Percentiles rank a stretch among this genome's conserved stretches.
Conservation (phyloP, 1,140 invertebrate genomes). For the Macrobrachium rosenbergii region DNA sequence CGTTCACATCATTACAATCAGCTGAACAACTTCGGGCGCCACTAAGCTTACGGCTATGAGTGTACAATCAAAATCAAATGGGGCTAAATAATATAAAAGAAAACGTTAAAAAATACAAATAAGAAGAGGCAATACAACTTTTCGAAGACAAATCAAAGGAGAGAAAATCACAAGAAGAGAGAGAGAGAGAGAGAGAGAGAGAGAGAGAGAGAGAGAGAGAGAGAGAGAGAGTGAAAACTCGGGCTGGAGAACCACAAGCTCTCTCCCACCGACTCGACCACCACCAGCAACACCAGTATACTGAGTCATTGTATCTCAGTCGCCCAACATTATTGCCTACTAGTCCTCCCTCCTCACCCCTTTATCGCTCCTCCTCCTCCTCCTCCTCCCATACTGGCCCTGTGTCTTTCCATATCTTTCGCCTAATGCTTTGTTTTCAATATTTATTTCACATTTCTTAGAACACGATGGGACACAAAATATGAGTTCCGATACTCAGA, state of each 20-base stretch:
- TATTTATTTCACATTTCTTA: no score
- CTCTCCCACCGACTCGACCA: no score
- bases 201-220: conserved; percentile 26
- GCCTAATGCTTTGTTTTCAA: neutral
- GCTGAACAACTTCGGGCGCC: no score
- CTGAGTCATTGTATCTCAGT: neutral
- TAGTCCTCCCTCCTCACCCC: neutral
- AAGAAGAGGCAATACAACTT: neutral
- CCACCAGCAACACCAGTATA: no score
- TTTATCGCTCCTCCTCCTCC: neutral
- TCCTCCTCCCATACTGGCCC: neutral
- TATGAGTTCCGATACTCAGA: no score
- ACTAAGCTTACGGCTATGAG: no score
- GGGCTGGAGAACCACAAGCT: neutral
- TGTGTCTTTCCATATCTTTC: neutral
- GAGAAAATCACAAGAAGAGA: neutral
- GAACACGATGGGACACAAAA: no score
- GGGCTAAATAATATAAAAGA: neutral
- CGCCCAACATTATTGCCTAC: neutral
- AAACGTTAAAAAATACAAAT: neutral
- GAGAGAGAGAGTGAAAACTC: neutral
- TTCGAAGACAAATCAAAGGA: neutral
- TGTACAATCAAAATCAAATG: no score
- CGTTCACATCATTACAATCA: no score
- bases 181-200: conserved; percentile 21